A percentile compares a stretch with the other conserved stretches of the same genome.
phyloP scores from a whole-genome alignment of 2,113 vertebrate genomes.

The Otus sunia region DNA sequence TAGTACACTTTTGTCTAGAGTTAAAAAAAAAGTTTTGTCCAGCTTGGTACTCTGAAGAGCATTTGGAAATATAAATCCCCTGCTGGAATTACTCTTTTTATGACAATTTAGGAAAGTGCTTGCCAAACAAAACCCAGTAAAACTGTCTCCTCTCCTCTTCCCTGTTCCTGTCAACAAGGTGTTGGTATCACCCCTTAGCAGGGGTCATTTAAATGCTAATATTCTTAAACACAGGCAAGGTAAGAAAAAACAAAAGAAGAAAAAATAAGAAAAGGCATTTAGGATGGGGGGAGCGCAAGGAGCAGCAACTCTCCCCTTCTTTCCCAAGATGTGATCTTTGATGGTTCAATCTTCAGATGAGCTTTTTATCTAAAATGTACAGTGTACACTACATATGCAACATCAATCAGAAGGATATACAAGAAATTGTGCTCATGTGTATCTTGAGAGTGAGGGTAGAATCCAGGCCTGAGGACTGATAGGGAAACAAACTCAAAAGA shows the following conservation, averaged over 20 bases:
- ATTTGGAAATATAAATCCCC: not conserved
- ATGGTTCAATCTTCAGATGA: not conserved
- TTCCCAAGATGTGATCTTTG: not conserved
- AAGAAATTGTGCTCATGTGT: not conserved
- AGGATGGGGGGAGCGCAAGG: not conserved
- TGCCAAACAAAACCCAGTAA: not conserved
- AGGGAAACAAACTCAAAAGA: not conserved
- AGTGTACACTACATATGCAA: not conserved
- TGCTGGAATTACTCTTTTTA: not conserved
- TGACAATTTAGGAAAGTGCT: not conserved
- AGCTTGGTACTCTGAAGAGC: not conserved
- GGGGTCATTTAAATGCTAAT: not conserved
- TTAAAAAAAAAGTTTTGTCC: not conserved
- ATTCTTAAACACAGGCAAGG: not conserved
- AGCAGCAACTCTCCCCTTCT: not conserved
- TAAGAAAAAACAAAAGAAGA: not conserved
- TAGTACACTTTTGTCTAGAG: not conserved
- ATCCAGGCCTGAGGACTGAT: not conserved
- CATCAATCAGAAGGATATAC: not conserved
- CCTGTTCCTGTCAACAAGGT: not conserved
- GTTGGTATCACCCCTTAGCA: not conserved
- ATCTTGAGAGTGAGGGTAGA: not conserved
- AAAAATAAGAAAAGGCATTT: not conserved
- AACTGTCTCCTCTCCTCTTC: not conserved
- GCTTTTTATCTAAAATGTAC: not conserved